phyloP scores from a whole-genome alignment of 2,113 vertebrate genomes.

The Prietella phreatophila region DNA sequence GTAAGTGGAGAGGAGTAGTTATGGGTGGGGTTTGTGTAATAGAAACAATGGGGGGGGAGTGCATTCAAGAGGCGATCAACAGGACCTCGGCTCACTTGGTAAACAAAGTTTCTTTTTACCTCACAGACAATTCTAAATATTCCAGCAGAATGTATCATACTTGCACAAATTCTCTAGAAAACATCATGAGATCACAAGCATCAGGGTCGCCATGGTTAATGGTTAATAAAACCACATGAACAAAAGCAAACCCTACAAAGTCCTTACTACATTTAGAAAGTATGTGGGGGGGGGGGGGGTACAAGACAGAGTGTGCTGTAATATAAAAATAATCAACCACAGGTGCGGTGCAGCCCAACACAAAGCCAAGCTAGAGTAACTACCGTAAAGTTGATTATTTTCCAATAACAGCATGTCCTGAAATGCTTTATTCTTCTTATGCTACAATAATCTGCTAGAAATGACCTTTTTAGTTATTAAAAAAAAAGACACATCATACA shows the following conservation, averaged over 20 bases:
- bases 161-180: background rate
- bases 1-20: constrained; percentile 1
- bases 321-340: constrained; percentile 6
- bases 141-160: background rate
- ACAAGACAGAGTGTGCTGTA: background rate
- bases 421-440: constrained; percentile 8
- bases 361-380: background rate
- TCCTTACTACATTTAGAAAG: background rate
- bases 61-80: background rate
- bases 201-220: background rate
- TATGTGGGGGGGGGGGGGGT: background rate
- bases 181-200: background rate
- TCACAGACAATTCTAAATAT: background rate
- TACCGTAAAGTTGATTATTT: constrained; percentile 14
- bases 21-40: background rate
- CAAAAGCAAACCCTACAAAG: background rate
- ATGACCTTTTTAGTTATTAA: background rate
- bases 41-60: background rate
- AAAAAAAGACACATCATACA: background rate
- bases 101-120: background rate
- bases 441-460: background rate
- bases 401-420: constrained; percentile 3
- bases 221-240: background rate
- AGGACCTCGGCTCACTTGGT: background rate
- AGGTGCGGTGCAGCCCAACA: background rate